phyloP scores from a whole-genome alignment of 2,797 vertebrate genomes.

The Limosa lapponica region DNA sequence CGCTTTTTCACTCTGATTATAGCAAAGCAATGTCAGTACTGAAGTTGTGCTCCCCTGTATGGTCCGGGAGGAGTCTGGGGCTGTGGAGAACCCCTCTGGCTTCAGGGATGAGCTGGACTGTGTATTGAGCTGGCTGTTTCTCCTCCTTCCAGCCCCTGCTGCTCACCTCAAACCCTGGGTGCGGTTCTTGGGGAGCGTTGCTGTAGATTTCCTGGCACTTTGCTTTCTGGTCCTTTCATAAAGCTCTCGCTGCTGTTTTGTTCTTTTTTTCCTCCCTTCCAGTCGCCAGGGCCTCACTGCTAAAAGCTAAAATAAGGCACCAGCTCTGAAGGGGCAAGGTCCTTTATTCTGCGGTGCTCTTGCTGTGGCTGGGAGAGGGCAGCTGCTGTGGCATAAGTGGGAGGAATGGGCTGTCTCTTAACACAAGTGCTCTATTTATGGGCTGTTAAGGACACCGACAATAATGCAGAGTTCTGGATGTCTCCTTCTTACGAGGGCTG shows the following conservation, averaged over 20 bases:
- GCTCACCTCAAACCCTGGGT: not conserved
- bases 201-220: not conserved
- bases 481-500: not conserved
- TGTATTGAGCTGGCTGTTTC: not conserved
- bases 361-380: not conserved
- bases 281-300: too few species aligned
- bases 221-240: not conserved
- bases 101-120: not conserved
- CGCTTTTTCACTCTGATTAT: not conserved
- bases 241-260: not conserved
- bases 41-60: fast-evolving
- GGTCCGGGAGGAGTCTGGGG: not conserved
- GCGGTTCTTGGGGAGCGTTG: not conserved
- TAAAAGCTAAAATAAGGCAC: not conserved
- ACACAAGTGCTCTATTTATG: not conserved
- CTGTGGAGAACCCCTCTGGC: not conserved
- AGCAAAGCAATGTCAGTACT: not conserved
- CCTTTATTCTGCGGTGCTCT: not conserved
- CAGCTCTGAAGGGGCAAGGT: not conserved
- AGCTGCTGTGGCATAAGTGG: not conserved
- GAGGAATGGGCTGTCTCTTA: not conserved
- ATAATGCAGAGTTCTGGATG: not conserved
- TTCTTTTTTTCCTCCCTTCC: not conserved
- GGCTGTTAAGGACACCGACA: not conserved
- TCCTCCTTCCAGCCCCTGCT: not conserved